phyloP scores from a whole-genome alignment of 2,888 invertebrate genomes.

The Asteroscopus sphinx region DNA sequence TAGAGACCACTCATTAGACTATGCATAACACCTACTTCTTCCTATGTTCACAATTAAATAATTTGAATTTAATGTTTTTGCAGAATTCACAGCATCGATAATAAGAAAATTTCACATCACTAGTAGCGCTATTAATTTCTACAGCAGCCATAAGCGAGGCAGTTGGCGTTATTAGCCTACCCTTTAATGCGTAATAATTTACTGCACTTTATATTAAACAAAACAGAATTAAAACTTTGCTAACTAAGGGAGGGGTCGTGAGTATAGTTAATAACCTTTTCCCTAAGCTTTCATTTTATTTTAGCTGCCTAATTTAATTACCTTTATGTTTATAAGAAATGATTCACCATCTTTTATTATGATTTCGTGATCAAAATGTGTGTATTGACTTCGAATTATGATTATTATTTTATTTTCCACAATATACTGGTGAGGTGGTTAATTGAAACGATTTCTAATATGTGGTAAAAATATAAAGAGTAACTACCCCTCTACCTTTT shows the following conservation, averaged over 20 bases:
- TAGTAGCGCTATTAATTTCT: slow-evolving; percentile 83
- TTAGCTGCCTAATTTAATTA: slow-evolving; percentile 54
- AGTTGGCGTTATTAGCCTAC: slow-evolving; percentile 86
- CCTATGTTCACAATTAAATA: too few species aligned
- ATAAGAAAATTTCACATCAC: slow-evolving; percentile 58
- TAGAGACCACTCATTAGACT: too few species aligned
- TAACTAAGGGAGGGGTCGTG: slow-evolving; percentile 69
- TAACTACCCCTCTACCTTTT: too few species aligned
- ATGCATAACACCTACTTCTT: too few species aligned
- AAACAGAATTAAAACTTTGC: slow-evolving; percentile 86
- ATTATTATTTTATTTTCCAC: neutral
- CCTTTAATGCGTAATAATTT: slow-evolving; percentile 88
- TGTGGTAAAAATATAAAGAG: too few species aligned
- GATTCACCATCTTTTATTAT: slow-evolving; percentile 17
- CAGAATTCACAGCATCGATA: slow-evolving; percentile 43
- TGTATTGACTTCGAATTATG: neutral
- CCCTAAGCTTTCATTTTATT: slow-evolving; percentile 53
- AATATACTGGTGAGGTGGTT: too few species aligned
- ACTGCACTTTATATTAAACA: slow-evolving; percentile 87
- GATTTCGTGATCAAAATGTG: slow-evolving; percentile 3
- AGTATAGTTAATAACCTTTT: slow-evolving; percentile 58
- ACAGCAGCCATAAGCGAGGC: slow-evolving; percentile 84
- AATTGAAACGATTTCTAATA: too few species aligned
- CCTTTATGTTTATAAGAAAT: slow-evolving; percentile 33
- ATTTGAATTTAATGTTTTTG: neutral